Base-by-base conservation (phyloP, 2,113 vertebrate genomes). In the Mesoclemmys tuberculata region DNA sequence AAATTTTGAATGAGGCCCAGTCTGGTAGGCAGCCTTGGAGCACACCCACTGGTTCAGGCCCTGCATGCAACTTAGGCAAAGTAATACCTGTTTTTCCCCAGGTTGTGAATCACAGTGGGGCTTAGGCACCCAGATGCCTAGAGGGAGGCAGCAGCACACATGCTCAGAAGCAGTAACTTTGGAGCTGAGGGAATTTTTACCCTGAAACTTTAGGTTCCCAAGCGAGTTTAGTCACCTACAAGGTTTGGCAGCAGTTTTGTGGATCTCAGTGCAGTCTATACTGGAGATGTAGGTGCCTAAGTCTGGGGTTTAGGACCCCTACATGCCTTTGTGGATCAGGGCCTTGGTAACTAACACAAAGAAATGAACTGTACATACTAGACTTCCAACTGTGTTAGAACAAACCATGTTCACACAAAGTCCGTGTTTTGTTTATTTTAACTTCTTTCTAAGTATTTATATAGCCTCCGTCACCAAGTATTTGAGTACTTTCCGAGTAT, bases 391-490 rank as follows among this genome's bases (percentile, higher is more conserved):
- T 41, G 38, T 22, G 5, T 74, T 41, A 38, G 22, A 75, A 26
- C 8, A 55, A 16, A 80, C 3, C 4, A 0, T 56, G 4, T 52
- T 35, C 84, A 12, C 3, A 2, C 5, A 54, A 13, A 41, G 84
- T 38, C 29, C 46, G 91, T 79, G 19, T n/a, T 83, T 9, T 1
- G 10, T 41, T 19, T 0, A 1, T n/a, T 1, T 0, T 2, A 24
- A 38, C 31, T 16, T 38, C n/a, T 41, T 10, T 86, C 61, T 84
- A 22, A 2, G 5, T 82, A 16, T n/a, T 74, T 38, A 38, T 1
- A 0, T 1, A 2, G 77, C 92, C 9, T 52, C 2, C 78, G 92
- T 26, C 12, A 48, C 2, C 35, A 68, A 16, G 9, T 22, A 22
- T 1, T 13, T 54, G 5, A 55, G 21, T 82, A 5, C 51, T 93